Conservation (phyloP, 64 coral and sea anemone species). For the Cladopsammia gracilis region DNA sequence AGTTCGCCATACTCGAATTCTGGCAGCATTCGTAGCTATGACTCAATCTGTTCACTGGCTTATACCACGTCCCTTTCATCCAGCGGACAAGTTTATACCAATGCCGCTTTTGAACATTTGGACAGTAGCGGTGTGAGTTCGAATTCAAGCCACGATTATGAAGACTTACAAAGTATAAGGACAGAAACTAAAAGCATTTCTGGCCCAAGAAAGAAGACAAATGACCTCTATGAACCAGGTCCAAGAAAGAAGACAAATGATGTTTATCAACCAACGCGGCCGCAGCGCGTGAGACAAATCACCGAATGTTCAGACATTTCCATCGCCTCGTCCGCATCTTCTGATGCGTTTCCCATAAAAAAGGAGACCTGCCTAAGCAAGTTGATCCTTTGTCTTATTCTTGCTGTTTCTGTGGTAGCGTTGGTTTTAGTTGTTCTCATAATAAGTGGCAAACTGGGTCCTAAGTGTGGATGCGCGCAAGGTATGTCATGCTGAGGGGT, state of each 20-base stretch:
- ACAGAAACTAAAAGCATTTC: not conserved
- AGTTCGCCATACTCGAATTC: not conserved
- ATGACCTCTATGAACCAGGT: constrained; percentile 24
- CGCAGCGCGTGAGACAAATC: constrained; percentile 28
- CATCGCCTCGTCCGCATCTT: not conserved
- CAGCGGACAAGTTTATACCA: not conserved
- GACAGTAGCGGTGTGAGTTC: not conserved
- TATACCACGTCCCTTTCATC: not conserved
- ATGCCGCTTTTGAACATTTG: constrained; percentile 1
- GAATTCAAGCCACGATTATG: not conserved
- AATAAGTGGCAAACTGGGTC: constrained; percentile 7
- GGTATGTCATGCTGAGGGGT: constrained; percentile 1
- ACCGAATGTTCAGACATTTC: constrained; percentile 48
- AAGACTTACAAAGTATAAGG: constrained; percentile 7
- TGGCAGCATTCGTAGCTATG: not conserved
- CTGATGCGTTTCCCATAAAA: not conserved
- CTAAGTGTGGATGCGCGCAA: constrained; percentile 32
- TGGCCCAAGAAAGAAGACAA: not conserved
- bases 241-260: constrained; percentile 2
- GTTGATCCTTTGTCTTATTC: constrained; percentile 39
- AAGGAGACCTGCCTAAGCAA: constrained; percentile 24
- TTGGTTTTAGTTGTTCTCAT: constrained; percentile 20
- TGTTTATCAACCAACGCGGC: not conserved
- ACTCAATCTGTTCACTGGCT: not conserved
- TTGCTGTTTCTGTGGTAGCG: constrained; percentile 26